Evolutionary conservation across 2,797 vertebrate genomes (phyloP).

Genomic region (Cyclura pinguis): DNA sequence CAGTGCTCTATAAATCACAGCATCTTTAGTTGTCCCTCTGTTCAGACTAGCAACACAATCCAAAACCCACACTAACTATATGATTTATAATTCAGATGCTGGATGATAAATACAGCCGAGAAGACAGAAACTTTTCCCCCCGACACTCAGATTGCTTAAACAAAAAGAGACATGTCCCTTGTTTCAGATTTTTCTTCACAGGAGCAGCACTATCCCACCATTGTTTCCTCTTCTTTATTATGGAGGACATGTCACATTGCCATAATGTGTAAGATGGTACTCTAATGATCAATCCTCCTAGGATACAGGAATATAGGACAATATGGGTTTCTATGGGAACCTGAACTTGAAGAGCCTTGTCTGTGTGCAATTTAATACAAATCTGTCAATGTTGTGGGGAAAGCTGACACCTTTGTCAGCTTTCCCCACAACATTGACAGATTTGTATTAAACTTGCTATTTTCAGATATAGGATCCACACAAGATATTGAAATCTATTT

Average conservation of each 20-base stretch:
- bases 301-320: not conserved
- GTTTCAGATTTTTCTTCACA: not conserved
- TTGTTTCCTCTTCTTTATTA: not conserved
- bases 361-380: constrained; percentile 23
- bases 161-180: not conserved
- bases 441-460: constrained; percentile 39
- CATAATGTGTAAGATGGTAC: not conserved
- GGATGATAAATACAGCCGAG: not conserved
- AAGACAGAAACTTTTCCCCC: not conserved
- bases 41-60: not conserved
- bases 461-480: constrained; percentile 33
- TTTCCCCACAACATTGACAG: constrained; percentile 30
- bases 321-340: constrained; percentile 34
- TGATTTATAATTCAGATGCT: not conserved
- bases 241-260: not conserved
- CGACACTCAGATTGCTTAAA: not conserved
- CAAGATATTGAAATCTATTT: constrained; percentile 30
- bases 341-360: constrained; percentile 7
- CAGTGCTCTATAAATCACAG: not conserved
- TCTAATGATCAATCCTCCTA: not conserved
- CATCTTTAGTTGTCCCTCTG: not conserved
- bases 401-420: too few species aligned
- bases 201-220: not conserved
- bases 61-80: not conserved
- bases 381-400: too few species aligned